Evolutionary conservation across 2,888 invertebrate species (phyloP).

Genomic region (Syrphus vitripennis): DNA sequence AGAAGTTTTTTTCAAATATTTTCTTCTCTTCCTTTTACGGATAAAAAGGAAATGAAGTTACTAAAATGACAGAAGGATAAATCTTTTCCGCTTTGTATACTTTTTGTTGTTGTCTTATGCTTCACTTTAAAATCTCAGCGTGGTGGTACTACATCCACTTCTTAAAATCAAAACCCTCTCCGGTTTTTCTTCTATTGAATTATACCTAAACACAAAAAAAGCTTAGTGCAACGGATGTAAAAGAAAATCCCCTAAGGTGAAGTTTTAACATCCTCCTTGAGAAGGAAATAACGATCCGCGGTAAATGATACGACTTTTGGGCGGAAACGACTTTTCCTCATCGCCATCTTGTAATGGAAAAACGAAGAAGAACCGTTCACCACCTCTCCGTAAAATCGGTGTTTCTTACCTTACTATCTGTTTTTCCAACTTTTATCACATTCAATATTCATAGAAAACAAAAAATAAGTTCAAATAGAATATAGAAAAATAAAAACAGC

Average conservation of each 20-base stretch:
- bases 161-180: neutral
- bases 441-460: slow-evolving; percentile 51
- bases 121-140: slow-evolving; percentile 19
- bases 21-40: neutral
- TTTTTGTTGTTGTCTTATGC: slow-evolving; percentile 1
- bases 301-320: slow-evolving; percentile 57
- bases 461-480: neutral
- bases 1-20: neutral
- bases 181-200: slow-evolving; percentile 27
- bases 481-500: slow-evolving; percentile 12
- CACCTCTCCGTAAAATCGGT: neutral
- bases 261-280: slow-evolving; percentile 29
- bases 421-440: slow-evolving; percentile 24
- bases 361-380: slow-evolving; percentile 1
- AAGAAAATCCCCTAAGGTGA: slow-evolving; percentile 21
- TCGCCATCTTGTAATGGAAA: slow-evolving; percentile 34
- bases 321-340: slow-evolving; percentile 52
- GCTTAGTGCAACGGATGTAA: slow-evolving; percentile 17
- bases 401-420: neutral
- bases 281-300: slow-evolving; percentile 60
- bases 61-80: slow-evolving; percentile 41
- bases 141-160: neutral
- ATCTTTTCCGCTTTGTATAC: slow-evolving; percentile 22
- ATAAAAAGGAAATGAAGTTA: slow-evolving; percentile 38
- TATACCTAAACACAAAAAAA: neutral